Conservation (phyloP, 1,140 invertebrate genomes). For the Musca vetustissima region DNA sequence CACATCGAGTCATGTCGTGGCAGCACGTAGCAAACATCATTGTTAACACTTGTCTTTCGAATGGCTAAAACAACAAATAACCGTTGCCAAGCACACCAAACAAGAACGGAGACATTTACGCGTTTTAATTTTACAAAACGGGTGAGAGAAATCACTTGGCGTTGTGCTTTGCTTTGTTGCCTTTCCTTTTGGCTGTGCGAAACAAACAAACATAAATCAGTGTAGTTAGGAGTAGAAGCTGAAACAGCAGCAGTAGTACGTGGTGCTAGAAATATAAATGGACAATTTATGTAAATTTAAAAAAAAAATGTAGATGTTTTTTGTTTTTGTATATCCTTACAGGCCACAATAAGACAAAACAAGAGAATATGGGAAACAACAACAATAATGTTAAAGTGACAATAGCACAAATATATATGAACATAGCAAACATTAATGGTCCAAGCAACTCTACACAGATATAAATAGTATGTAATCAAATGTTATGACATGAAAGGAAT, state of each 20-base stretch:
- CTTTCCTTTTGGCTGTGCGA: too few species aligned
- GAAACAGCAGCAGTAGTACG: not conserved
- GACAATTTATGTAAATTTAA: constrained; percentile 17
- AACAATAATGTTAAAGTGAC: too few species aligned
- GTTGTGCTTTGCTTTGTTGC: not conserved
- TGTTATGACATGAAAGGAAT: too few species aligned
- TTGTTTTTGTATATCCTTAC: too few species aligned
- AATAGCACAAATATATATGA: too few species aligned
- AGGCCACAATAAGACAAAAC: too few species aligned
- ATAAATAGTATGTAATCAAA: too few species aligned
- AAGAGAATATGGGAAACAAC: too few species aligned
- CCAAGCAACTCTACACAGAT: too few species aligned
- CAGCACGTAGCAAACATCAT: constrained; percentile 9
- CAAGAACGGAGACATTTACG: not conserved
- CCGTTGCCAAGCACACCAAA: not conserved
- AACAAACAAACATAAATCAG: constrained; percentile 10
- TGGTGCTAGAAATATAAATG: constrained; percentile 18
- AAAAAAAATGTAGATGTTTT: not conserved
- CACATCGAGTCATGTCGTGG: not conserved
- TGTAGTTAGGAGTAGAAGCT: too few species aligned
- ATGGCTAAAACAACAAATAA: not conserved
- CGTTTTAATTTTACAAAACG: constrained; percentile 7
- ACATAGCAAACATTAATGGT: too few species aligned
- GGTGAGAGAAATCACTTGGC: too few species aligned
- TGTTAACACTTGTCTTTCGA: constrained; percentile 15